Conservation (phyloP, 1,140 invertebrate genomes). For the Gryon sp. region DNA sequence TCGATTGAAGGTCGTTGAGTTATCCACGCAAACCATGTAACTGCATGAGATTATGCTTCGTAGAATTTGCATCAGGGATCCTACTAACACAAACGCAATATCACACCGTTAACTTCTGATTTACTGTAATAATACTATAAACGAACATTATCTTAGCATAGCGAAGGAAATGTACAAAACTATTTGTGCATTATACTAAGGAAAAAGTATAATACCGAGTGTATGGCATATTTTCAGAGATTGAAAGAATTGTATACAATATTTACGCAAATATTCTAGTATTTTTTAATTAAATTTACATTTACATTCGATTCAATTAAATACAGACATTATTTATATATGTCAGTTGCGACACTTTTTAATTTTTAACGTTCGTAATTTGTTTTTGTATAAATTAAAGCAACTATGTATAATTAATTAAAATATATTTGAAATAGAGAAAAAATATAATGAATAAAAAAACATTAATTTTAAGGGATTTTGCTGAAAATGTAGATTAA, state of each 20-base stretch:
- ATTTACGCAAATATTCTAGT: too few relatives aligned
- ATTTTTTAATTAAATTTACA: too few relatives aligned
- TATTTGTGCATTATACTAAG: slow-evolving; percentile 8
- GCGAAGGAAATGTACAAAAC: slow-evolving; percentile 17
- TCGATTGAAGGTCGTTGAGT: slow-evolving; percentile 67
- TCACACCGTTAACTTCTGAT: slow-evolving; percentile 64
- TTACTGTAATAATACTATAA: slow-evolving; percentile 61
- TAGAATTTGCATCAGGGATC: slow-evolving; percentile 66
- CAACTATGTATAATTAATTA: too few relatives aligned
- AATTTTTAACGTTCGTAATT: too few relatives aligned
- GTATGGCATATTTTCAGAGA: slow-evolving; percentile 1
- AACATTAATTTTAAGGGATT: too few relatives aligned
- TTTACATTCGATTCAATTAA: too few relatives aligned
- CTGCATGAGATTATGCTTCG: slow-evolving; percentile 67
- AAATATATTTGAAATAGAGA: too few relatives aligned
- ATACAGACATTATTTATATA: too few relatives aligned
- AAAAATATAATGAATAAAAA: too few relatives aligned
- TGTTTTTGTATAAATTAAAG: too few relatives aligned
- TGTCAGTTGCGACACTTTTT: too few relatives aligned
- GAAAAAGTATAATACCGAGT: slow-evolving; percentile 6
- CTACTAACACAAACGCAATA: slow-evolving; percentile 48
- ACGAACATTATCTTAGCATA: slow-evolving; percentile 54
- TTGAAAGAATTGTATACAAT: slow-evolving; percentile 25
- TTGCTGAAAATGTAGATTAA: too few relatives aligned
- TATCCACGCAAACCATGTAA: slow-evolving; percentile 66